Base-by-base conservation (phyloP, 2,888 invertebrate genomes). In the Leptopilina myrica region DNA sequence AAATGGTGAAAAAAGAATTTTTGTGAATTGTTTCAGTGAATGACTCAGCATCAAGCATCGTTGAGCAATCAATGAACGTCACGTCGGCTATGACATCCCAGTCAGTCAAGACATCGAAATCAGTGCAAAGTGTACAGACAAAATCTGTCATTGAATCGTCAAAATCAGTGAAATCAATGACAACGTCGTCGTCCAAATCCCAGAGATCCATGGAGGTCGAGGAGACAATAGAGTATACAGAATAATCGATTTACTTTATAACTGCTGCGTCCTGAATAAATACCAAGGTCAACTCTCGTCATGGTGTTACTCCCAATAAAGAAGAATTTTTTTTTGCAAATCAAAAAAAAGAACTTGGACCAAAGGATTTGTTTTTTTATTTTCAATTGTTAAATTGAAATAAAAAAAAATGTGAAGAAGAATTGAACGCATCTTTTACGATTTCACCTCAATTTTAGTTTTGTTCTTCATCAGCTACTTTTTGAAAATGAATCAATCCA, bases 141-240 rank as follows among this genome's bases (percentile, higher is more conserved):
- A 92, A 87, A 83, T 91, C 89, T 3, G 88, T 89, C 6, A 85
- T 90, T 20, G 91, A 92, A 79, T 92, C 90, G 43, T 91, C 92
- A 69, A 90, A 90, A n/a, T 91, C 91, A 62, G 86, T 92, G 80
- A 90, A 93, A 80, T 92, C 92, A 11, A 92, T 93, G 14, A 86
- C 87, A 67, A 92, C 92, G 8, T 92, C 93, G 43, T 92, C 92
- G 33, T 95, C 95, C 83, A 95, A 93, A 82, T 96, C 96, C 85
- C 89, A 89, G 6, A 83, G 87, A 64, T 97, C 97, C 0, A 95
- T 96, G 91, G 96, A 96, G 91, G 92, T 94, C 78, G 93, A 90
- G 85, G 87, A 88, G 76, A 80, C 86, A 62, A 82, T 89, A 76
- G 89, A 89, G 76, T 90, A 89, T 79, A 88, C 84, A 65, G 88